Evolutionary conservation across 2,888 invertebrate genomes (phyloP).

Genomic region (Acronicta aceris): DNA sequence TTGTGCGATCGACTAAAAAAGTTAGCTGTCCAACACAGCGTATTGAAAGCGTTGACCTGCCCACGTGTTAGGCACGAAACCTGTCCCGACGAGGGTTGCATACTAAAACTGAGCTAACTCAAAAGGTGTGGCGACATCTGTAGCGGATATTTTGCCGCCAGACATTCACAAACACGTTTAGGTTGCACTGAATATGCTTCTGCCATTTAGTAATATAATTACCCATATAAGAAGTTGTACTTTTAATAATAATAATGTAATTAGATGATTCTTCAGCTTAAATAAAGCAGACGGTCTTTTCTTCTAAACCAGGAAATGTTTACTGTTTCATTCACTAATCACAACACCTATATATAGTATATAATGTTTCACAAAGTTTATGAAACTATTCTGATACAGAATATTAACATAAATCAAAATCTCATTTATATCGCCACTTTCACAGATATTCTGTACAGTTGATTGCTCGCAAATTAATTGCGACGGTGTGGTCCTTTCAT

Average conservation of each 20-base stretch:
- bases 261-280: too few species aligned
- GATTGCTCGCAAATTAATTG: conserved; percentile 14
- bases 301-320: too few species aligned
- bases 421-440: neutral
- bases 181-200: conserved; percentile 16
- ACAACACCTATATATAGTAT: too few species aligned
- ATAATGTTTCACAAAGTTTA: too few species aligned
- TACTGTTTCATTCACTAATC: too few species aligned
- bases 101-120: conserved; percentile 35
- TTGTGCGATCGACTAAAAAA: conserved; percentile 16
- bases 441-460: neutral
- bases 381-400: neutral
- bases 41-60: conserved; percentile 20
- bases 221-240: too few species aligned
- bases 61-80: conserved; percentile 27
- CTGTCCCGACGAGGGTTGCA: conserved; percentile 24
- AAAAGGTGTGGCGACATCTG: conserved; percentile 18
- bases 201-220: too few species aligned
- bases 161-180: conserved; percentile 11
- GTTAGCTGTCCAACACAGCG: conserved; percentile 13
- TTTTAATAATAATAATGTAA: too few species aligned
- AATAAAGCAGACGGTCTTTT: too few species aligned
- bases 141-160: conserved; percentile 30
- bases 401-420: neutral
- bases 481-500: conserved; percentile 26